Percentiles rank a stretch among this genome's conserved stretches.
Conservation (phyloP, 2,888 invertebrate species). For the Camponotus fellah region DNA sequence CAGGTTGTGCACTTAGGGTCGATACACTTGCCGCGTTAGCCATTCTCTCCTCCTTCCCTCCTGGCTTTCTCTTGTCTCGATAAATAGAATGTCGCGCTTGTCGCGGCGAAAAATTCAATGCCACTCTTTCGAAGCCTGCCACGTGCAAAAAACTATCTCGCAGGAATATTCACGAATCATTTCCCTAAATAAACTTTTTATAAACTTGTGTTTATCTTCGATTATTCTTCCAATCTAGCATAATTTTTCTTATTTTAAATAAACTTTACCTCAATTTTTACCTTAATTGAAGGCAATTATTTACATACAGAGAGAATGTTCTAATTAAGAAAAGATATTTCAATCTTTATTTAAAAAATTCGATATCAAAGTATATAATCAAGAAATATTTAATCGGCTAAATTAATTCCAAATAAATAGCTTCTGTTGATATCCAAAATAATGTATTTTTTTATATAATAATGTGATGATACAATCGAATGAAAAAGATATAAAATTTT, state of each 20-base stretch:
- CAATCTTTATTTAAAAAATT: neutral
- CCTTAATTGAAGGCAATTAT: neutral
- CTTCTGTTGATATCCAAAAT: neutral
- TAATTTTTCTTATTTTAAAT: neutral
- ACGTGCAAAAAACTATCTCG: neutral
- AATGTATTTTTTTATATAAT: neutral
- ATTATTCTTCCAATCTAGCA: neutral
- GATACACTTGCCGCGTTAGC: slow-evolving; percentile 47
- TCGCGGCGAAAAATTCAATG: slow-evolving; percentile 32
- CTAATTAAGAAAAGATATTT: neutral
- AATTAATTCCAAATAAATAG: neutral
- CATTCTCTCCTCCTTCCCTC: neutral
- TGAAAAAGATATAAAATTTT: neutral
- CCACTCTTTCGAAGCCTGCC: neutral
- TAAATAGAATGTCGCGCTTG: neutral
- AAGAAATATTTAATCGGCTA: neutral
- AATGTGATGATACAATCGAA: neutral
- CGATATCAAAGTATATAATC: neutral
- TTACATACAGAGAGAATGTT: neutral
- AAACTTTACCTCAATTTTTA: neutral
- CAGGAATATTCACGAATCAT: neutral
- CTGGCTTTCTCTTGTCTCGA: slow-evolving; percentile 5
- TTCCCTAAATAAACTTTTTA: neutral
- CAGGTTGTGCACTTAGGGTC: slow-evolving; percentile 58
- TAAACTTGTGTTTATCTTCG: neutral